phyloP scores from a whole-genome alignment of 2,888 invertebrate species.

The Drosophila macrospina region DNA sequence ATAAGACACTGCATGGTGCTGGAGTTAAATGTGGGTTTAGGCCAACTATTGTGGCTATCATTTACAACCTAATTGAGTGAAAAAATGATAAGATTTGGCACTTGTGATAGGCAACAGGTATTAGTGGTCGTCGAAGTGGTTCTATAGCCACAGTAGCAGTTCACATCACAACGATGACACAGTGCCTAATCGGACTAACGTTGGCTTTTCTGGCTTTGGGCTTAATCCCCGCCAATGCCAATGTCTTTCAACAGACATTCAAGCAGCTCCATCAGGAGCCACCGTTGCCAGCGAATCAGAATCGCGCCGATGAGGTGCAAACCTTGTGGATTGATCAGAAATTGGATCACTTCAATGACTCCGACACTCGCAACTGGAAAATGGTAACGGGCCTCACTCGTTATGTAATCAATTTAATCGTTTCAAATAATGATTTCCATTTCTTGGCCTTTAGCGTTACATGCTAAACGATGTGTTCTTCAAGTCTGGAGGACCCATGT shows the following conservation, averaged over 20 bases:
- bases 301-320: slow-evolving; percentile 62
- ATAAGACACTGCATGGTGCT: slow-evolving; percentile 47
- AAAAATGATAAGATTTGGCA: slow-evolving; percentile 21
- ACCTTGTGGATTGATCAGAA: slow-evolving; percentile 87
- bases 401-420: slow-evolving; percentile 13
- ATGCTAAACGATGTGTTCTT: slow-evolving; percentile 86
- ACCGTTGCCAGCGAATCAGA: slow-evolving; percentile 68
- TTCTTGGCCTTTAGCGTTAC: slow-evolving; percentile 84
- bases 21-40: slow-evolving; percentile 20
- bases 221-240: slow-evolving; percentile 31
- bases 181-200: slow-evolving; percentile 29
- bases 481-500: slow-evolving; percentile 87
- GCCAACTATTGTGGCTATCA: slow-evolving; percentile 21
- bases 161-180: slow-evolving; percentile 50
- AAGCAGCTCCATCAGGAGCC: slow-evolving; percentile 85
- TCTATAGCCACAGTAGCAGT: slow-evolving; percentile 40
- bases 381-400: slow-evolving; percentile 84
- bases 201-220: slow-evolving; percentile 41
- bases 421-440: background rate
- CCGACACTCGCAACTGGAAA: slow-evolving; percentile 86
- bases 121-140: slow-evolving; percentile 14
- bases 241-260: slow-evolving; percentile 76
- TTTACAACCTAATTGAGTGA: slow-evolving; percentile 47
- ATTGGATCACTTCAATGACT: slow-evolving; percentile 87
- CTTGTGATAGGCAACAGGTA: slow-evolving; percentile 18